phyloP scores from a whole-genome alignment of 2,113 vertebrate genomes.

The Phycodurus eques region DNA sequence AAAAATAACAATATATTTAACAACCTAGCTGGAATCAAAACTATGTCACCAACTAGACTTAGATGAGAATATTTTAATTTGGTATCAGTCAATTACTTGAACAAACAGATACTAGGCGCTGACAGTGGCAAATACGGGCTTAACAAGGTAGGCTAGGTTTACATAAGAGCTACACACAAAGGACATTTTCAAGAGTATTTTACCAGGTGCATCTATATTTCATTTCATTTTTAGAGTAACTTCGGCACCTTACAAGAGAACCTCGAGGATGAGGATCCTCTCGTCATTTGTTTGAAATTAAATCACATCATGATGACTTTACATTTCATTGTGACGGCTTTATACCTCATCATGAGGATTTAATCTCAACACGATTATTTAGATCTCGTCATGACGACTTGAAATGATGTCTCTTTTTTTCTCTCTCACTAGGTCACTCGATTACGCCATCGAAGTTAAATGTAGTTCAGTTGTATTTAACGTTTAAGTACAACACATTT shows the following conservation, averaged over 20 bases:
- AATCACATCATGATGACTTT: too few relatives aligned
- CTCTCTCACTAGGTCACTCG: too few relatives aligned
- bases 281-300: too few relatives aligned
- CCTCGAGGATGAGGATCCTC: not conserved
- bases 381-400: too few relatives aligned
- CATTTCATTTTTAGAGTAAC: not conserved
- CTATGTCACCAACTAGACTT: not conserved
- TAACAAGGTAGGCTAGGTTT: not conserved
- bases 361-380: too few relatives aligned
- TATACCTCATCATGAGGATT: too few relatives aligned
- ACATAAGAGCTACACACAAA: not conserved
- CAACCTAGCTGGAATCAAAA: not conserved
- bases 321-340: too few relatives aligned
- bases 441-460: too few relatives aligned
- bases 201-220: not conserved
- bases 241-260: not conserved
- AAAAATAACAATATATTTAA: not conserved
- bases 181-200: not conserved
- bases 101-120: not conserved
- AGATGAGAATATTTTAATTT: too few relatives aligned
- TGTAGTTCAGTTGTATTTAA: too few relatives aligned
- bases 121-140: not conserved
- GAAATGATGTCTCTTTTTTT: too few relatives aligned
- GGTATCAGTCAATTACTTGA: constrained; percentile 5
- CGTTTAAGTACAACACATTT: too few relatives aligned